Evolutionary conservation across 2,113 vertebrate genomes (phyloP), one percentile per base, ranked within the genome.

Genomic region (Glareola pratincola): DNA sequence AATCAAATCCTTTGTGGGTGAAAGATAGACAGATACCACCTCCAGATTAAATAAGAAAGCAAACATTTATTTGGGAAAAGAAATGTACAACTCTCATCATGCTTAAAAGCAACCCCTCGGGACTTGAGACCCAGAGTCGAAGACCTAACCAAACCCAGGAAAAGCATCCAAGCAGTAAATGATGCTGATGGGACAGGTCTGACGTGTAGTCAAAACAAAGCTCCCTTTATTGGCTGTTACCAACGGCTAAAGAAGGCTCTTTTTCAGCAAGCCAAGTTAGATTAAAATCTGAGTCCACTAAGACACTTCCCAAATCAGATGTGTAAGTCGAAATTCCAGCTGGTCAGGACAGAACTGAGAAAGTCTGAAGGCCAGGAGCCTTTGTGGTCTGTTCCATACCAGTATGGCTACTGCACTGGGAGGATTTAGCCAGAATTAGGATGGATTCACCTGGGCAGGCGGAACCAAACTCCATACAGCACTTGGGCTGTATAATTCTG

Each of bases 231-330:
- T 63, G 72, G 54, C 60, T 83, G 27, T 15, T 60, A 69, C 13
- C 76, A 50, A 43, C 0, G 2, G 59, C 59, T 77, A n/a, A 78
- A 69, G 60, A 23, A 18, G 24, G 76, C 41, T 57, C 57, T 75
- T 80, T 85, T 77, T 67, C 86, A 90, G 74, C 68, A 57, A 75
- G 82, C 34, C 57, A 41, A 67, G 47, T 22, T 20, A 84, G 74
- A 72, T 85, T 67, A 85, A 67, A 63, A 87, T 62, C 78, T 67
- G 57, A 94, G 80, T 68, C 83, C 73, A 76, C 30, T 37, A 64
- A 51, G 72, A 36, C 26, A 21, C 74, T 54, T 69, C 74, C 27
- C 85, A 85, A 85, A 85, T 77, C 67, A 43, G 57, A 76, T 7
- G 43, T 63, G 21, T 18, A 51, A 67, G 26, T 36, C 41, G 45